Conservation (phyloP, 2,888 invertebrate genomes). For the Mycalesis mineus region DNA sequence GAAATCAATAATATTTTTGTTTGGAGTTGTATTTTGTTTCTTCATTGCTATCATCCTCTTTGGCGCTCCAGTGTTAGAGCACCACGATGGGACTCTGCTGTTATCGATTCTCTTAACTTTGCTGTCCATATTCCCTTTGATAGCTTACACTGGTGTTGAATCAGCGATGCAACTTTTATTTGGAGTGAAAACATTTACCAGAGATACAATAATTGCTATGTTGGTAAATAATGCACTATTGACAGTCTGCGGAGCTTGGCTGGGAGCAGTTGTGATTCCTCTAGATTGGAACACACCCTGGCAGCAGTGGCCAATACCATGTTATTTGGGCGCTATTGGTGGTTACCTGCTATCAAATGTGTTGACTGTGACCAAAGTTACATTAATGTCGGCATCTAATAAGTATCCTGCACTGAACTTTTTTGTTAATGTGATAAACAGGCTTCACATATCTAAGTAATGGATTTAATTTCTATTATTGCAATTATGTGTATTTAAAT, state of each 20-base stretch:
- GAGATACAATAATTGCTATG: constrained; percentile 75
- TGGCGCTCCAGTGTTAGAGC: constrained; percentile 81
- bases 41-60: constrained; percentile 81
- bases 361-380: constrained; percentile 66
- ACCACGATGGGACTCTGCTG: constrained; percentile 83
- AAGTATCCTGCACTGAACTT: constrained; percentile 58
- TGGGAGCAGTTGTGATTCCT: constrained; percentile 90
- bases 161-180: constrained; percentile 73
- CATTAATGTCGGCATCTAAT: constrained; percentile 52
- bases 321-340: constrained; percentile 81
- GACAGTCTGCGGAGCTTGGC: constrained; percentile 87
- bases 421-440: constrained; percentile 51
- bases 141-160: constrained; percentile 80
- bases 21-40: constrained; percentile 70
- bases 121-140: constrained; percentile 80
- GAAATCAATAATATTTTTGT: constrained; percentile 67
- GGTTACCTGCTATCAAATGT: constrained; percentile 80
- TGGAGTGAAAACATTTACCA: constrained; percentile 68
- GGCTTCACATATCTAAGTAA: constrained; percentile 48
- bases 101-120: constrained; percentile 80
- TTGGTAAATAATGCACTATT: constrained; percentile 76
- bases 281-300: constrained; percentile 94
- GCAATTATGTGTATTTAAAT: background rate
- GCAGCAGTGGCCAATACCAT: constrained; percentile 89
- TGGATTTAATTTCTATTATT: constrained; percentile 1